Base-by-base conservation (phyloP, 2,113 vertebrate genomes). In the Salvelinus namaycush region DNA sequence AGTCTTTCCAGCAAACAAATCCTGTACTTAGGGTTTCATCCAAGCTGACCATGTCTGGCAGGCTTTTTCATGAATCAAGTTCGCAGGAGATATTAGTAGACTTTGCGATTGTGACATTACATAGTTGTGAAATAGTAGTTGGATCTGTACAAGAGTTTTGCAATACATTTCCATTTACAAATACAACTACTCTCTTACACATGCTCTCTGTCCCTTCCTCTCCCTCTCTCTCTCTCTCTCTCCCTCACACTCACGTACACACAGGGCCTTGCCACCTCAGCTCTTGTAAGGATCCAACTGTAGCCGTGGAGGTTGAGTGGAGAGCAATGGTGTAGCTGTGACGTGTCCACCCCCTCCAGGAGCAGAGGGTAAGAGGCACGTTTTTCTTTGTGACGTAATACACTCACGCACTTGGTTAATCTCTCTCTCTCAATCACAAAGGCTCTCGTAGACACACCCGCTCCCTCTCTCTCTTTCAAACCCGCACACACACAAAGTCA, bases 251-350 rank as follows among this genome's bases (percentile, higher is more conserved):
- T 76, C 49, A 54, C 44, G 14, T 39, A 26, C 69, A 71, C 69
- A 81, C 81, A 84, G 24, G 76, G 81, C 87, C 83, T 86, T 81
- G 68, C 84, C 90, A 85, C 86, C 86, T 87, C 84, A 82, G 84
- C 86, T 89, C 74, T 49, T 51, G 68, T 60, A 13, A 83, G 79
- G 70, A 86, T 83, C 83, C 80, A 86, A 80, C 78, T 83, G 78
- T 74, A 81, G 85, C 87, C 83, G 75, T 80, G 72, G 72, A 85
- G 76, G 84, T 65, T 62, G 71, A 79, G 73, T 81, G 79, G 76
- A 69, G 76, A 79, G 81, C 84, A 82, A 67, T 26, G 70, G 80
- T 75, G 82, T 72, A 79, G 60, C 87, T 81, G 78, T 88, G 88
- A 90, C 85, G 84, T 90, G 90, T 87, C 79, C 77, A 87, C 77